Evolutionary conservation across 1,140 invertebrate genomes (phyloP).

Genomic region (Drosophila paulistorum): DNA sequence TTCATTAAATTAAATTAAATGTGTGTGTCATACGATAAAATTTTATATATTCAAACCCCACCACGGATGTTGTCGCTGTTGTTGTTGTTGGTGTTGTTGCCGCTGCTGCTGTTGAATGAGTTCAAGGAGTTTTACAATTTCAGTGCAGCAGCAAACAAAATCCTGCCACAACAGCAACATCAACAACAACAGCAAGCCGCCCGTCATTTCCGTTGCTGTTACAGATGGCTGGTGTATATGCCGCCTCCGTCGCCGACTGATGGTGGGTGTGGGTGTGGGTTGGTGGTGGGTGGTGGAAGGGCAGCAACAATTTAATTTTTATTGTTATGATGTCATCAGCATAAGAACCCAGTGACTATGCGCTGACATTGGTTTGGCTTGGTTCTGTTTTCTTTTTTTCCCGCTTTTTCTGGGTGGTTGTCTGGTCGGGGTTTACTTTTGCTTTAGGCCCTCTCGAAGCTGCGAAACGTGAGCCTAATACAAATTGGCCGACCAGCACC

Average conservation of each 20-base stretch:
- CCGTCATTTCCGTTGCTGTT: constrained; percentile 48
- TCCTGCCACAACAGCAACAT: constrained; percentile 10
- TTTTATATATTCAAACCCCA: constrained; percentile 47
- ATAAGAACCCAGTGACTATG: constrained; percentile 42
- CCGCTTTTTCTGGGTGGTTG: no score
- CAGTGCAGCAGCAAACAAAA: constrained; percentile 40
- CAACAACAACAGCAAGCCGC: constrained; percentile 31
- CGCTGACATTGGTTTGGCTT: constrained; percentile 5
- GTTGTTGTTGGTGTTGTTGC: neutral
- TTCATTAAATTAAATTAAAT: constrained; percentile 59
- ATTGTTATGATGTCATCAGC: constrained; percentile 65
- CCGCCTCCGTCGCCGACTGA: constrained; percentile 14
- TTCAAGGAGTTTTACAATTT: constrained; percentile 53
- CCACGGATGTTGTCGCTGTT: neutral
- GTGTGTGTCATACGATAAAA: constrained; percentile 59
- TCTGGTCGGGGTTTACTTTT: neutral
- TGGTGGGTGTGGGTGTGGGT: neutral
- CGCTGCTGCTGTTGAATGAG: constrained; percentile 17
- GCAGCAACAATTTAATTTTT: constrained; percentile 64
- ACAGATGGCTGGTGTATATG: constrained; percentile 5
- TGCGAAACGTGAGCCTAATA: constrained; percentile 47
- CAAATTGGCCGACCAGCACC: constrained; percentile 37
- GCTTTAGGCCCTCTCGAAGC: constrained; percentile 16
- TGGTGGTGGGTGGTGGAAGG: constrained; percentile 21
- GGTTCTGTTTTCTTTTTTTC: no score